These are phyloP conservation scores for Engystomops pustulosus DNA, from an alignment of 2,113 vertebrate genomes.

Conservation along the genomic window DNA sequence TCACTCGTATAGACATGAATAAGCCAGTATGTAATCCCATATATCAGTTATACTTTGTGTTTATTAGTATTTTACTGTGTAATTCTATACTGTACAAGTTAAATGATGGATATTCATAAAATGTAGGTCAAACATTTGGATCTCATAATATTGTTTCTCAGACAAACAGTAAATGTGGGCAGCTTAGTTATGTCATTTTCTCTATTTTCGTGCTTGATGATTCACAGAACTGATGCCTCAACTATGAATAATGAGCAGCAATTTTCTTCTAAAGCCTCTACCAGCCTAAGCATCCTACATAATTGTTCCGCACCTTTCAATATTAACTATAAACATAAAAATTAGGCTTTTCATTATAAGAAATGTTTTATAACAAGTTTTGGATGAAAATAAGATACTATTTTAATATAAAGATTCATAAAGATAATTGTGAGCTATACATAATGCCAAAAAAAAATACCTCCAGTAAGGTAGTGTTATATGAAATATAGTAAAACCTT, in stretches of 20 bases:
- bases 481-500: too few relatives aligned
- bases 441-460: too few relatives aligned
- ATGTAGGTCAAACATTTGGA: constrained; percentile 11
- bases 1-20: too few relatives aligned
- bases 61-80: neutral
- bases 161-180: neutral
- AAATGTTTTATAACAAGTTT: too few relatives aligned
- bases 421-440: too few relatives aligned
- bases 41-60: neutral
- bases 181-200: neutral
- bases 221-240: neutral
- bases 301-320: neutral
- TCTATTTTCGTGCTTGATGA: constrained; percentile 5
- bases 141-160: neutral
- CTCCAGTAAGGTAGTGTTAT: too few relatives aligned
- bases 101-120: neutral
- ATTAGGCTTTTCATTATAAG: too few relatives aligned
- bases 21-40: too few relatives aligned
- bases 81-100: neutral
- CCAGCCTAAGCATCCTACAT: neutral
- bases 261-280: neutral
- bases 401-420: too few relatives aligned
- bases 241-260: constrained; percentile 8
- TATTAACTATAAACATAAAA: neutral
- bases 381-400: too few relatives aligned